Base-by-base conservation (phyloP, 1,140 invertebrate genomes). In the Danaus plexippus region DNA sequence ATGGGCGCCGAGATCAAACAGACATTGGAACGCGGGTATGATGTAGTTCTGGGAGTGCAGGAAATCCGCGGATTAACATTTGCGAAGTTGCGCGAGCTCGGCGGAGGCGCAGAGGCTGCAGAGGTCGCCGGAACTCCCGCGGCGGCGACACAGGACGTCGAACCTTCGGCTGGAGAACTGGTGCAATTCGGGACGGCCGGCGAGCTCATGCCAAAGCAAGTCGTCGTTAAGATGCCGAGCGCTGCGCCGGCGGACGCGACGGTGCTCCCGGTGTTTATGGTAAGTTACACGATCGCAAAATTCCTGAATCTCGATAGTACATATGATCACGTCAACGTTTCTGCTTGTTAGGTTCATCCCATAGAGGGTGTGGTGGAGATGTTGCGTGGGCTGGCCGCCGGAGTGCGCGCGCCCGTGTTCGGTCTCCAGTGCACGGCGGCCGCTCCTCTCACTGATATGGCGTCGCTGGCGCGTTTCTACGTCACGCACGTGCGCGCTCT, bases 1-100 rank as follows among this genome's bases (percentile, higher is more conserved):
- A 99, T 99, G 97, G 96, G 96, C 54, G 96, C 98, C 0, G 98
- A 99, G 89, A 97, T 99, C 59, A 98, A 98, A 86, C 97, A 99
- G 80, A 96, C 94, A 0, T 85, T 99, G 9, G 97, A 99, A 80
- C 90, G 96, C 53, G 95, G 96, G 65, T 97, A 94, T 83, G 96
- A 98, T 80, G 76, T 98, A 22, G 90, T 95, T 0, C 81, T 98
- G n/a, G 93, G 94, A 43, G 92, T 96, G 45, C 92, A 94, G 73
- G 96, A 98, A 80, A 97, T 99, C 68, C 91, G 97, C 53, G 88
- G 85, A 15, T 85, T 97, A 1, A 96, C 93, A 0, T 92, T 97
- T 54, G 90, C 87, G 1, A 92, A 92, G 67, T 87, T 98, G 1
- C 85, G 89, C 45, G 89, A 92, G 72, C 88, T 98, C 57, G 84